Conservation (phyloP, 2,113 vertebrate species). For the Otolemur garnettii region DNA sequence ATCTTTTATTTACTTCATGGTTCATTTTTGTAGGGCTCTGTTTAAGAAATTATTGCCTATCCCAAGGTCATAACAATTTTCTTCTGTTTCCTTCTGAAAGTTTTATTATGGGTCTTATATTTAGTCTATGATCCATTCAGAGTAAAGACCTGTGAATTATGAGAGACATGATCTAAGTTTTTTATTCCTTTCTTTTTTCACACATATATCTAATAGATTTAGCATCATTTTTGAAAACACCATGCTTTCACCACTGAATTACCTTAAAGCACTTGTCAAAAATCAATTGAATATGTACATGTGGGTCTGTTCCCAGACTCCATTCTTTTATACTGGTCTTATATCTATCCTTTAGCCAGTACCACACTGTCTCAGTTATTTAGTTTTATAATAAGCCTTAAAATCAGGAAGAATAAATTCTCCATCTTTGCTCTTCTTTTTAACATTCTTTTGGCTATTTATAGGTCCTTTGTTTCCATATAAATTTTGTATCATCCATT, state of each 20-base stretch:
- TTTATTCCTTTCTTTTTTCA: neutral
- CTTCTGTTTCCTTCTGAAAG: neutral
- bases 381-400: neutral
- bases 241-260: neutral
- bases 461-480: neutral
- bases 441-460: neutral
- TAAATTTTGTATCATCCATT: neutral
- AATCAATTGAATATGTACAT: neutral
- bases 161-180: neutral
- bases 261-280: neutral
- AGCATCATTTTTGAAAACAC: neutral
- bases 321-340: neutral
- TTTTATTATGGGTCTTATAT: neutral
- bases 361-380: neutral
- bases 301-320: neutral
- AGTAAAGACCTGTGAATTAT: neutral
- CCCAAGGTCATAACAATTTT: neutral
- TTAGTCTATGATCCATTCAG: neutral
- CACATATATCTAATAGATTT: neutral
- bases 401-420: neutral
- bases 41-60: neutral
- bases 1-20: neutral
- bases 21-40: neutral
- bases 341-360: neutral
- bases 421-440: neutral